Base-by-base conservation (phyloP, 2,113 vertebrate genomes). In the Archilochus colubris region DNA sequence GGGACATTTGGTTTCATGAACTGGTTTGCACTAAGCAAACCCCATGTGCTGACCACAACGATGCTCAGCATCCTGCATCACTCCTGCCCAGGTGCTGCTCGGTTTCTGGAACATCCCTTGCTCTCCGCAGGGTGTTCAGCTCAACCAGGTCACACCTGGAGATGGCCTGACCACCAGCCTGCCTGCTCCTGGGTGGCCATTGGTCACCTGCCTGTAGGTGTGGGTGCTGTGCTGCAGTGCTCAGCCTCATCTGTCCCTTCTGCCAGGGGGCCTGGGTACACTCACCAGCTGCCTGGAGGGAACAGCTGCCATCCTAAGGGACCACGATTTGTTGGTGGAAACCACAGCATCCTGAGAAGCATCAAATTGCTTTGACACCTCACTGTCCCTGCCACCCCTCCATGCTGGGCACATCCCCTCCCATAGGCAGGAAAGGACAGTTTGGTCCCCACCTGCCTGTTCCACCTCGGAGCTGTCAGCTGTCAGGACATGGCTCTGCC, bases 1-100 rank as follows among this genome's bases (percentile, higher is more conserved):
- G 9, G 51, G 7, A 51, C 17, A n/a, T 19, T 4, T 27, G 77
- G 10, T 6, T 6, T 38, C 50, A 17, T 3, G 1, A n/a, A 5
- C 43, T 36, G 58, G n/a, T 53, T 54, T 51, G 69, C 27, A 40
- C 4, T 24, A 36, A 79, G 46, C 20, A 50, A 54, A 43, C 8
- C 44, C 63, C 17, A 3, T 1, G 10, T 9, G 8, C 21, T 0
- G 0, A 12, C 18, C 1, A 0, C 25, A 16, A 27, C 3, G 0
- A 10, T 0, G 4, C 15, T 12, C 70, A 85, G 33, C 19, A 27
- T 66, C 20, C 33, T 4, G 24, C 59, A 43, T 4, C 13, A 1
- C 21, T 15, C 44, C 59, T 14, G 48, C 28, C 10, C 12, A 1
- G 0, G 15, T 0, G 14, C 14, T 48, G 12, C 53, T 0, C 5